These are phyloP conservation scores for Parapristionchus giblindavisi DNA, from an alignment of 2,888 invertebrate species.

Conservation along the genomic window DNA sequence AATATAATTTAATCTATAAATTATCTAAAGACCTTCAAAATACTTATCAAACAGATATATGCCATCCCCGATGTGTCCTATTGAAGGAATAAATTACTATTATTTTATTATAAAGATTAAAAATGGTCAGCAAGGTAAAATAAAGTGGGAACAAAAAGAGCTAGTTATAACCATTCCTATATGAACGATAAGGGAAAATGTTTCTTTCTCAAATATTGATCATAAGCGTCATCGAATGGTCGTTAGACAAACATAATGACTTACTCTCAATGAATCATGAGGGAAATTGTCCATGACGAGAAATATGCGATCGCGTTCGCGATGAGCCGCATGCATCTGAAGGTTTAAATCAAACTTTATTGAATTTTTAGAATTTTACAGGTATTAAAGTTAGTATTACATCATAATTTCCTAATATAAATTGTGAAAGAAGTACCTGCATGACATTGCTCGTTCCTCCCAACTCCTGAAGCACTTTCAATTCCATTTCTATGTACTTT, in stretches of 20 bases:
- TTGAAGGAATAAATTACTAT: too few species aligned
- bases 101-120: background rate
- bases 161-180: background rate
- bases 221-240: too few species aligned
- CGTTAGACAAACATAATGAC: slow-evolving; percentile 61
- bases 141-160: background rate
- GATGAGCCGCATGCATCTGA: slow-evolving; percentile 45
- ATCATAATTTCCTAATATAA: background rate
- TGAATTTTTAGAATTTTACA: background rate
- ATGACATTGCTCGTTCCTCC: slow-evolving; percentile 44
- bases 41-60: too few species aligned
- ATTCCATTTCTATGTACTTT: slow-evolving; percentile 43
- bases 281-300: slow-evolving; percentile 89
- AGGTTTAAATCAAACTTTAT: slow-evolving; percentile 1
- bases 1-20: background rate
- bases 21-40: too few species aligned
- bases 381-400: background rate
- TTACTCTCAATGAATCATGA: slow-evolving; percentile 82
- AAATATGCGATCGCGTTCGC: slow-evolving; percentile 79
- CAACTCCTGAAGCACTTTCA: slow-evolving; percentile 40
- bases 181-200: too few species aligned
- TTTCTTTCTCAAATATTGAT: too few species aligned
- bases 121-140: background rate
- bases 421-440: slow-evolving; percentile 5
- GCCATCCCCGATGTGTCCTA: too few species aligned